Percentiles rank a stretch among this genome's conserved stretches.
Conservation (phyloP, 2,113 vertebrate species). For the Burhinus bistriatus region DNA sequence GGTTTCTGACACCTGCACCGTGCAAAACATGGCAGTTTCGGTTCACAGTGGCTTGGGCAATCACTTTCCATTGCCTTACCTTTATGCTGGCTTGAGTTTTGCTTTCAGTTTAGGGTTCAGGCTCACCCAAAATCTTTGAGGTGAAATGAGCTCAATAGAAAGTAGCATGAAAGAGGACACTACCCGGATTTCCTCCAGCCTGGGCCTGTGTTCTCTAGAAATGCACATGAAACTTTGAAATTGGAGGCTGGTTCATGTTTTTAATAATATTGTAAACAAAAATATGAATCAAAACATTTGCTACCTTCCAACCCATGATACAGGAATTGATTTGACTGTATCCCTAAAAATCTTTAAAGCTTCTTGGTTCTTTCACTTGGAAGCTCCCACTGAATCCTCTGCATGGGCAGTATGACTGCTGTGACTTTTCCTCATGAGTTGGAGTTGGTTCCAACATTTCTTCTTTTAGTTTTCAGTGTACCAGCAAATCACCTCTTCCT, state of each 20-base stretch:
- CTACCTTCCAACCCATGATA: not conserved
- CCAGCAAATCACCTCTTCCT: not conserved
- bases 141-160: conserved; percentile 51
- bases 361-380: not conserved
- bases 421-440: not conserved
- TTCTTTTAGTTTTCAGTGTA: not conserved
- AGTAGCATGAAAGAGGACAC: conserved; percentile 41
- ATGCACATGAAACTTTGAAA: not conserved
- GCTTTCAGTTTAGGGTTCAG: conserved; percentile 44
- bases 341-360: not conserved
- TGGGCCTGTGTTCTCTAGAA: conserved; percentile 18
- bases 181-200: conserved; percentile 36
- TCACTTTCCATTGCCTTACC: conserved; percentile 56
- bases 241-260: not conserved
- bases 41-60: conserved; percentile 20
- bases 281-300: not conserved
- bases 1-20: conserved; percentile 10
- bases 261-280: conserved; percentile 20
- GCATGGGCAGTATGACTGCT: not conserved
- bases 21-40: conserved; percentile 39
- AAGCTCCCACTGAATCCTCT: not conserved
- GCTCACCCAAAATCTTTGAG: conserved; percentile 22
- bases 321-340: not conserved
- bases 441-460: not conserved
- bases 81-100: conserved; percentile 37